Base-by-base conservation (phyloP, 92 coral and sea anemone genomes). In the Parazoanthus atlanticus region DNA sequence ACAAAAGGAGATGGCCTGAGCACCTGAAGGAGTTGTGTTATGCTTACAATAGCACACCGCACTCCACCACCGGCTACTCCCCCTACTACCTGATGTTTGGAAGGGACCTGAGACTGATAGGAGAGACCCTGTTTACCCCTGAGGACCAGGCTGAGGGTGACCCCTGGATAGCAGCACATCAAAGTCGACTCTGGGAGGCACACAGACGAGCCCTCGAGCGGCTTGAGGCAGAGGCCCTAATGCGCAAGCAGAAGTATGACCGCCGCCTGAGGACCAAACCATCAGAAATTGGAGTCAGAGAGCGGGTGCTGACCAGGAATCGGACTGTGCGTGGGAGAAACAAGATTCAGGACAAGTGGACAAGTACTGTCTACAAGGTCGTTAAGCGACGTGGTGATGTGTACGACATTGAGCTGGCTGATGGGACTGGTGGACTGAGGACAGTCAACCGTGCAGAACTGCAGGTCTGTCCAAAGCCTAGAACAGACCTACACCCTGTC, bases 11-110 rank as follows among this genome's bases (percentile, higher is more conserved):
- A 46, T 93, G 96, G 96, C 90, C 94, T 21, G 90, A 94, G n/a
- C 93, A 94, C 86, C 92, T 94, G 15, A 85, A 76, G 29, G 96
- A 94, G 75, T 79, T 94, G 73, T 85, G 89, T 16, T 92, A 94
- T 81, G 94, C 96, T 7, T 94, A 94, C 89, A 92, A 94, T 76
- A 87, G 89, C 29, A 94, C 92, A n/a, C 96, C 93, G 8, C 96
- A 92, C 80, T 34, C 93, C 5, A 32, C 92, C 16, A 94, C 94
- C 17, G 94, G 94, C 12, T 94, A 94, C 34, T 79, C 90, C 10
- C 96, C 93, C 16, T 89, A 81, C 88, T 89, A 94, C 26, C 89
- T 90, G 49, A 89, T 94, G 91, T 94, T 90, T 84, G 95, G 91
- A 31, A 4, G 82, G 29, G 88, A 90, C 71, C 91, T 92, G 52